A percentile compares a stretch with the other conserved stretches of the same genome.
Conservation (phyloP, 2,888 invertebrate genomes). For the Machimus atricapillus region DNA sequence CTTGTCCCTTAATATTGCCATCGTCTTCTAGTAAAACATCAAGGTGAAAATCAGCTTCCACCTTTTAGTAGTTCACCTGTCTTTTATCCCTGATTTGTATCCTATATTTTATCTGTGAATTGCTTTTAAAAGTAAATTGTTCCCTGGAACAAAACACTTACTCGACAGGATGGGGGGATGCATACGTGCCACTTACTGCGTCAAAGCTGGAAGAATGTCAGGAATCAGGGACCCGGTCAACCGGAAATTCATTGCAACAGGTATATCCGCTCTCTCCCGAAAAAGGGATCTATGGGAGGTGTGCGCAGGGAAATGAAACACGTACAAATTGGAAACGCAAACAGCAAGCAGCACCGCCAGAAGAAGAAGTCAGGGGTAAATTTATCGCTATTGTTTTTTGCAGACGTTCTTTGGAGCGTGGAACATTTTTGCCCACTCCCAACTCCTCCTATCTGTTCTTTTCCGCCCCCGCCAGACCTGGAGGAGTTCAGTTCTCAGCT, state of each 20-base stretch:
- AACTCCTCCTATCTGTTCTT: not conserved
- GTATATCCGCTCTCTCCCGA: not conserved
- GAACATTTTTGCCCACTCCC: not conserved
- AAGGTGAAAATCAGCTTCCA: no score
- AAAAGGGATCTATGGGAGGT: not conserved
- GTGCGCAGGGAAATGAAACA: conserved; percentile 1
- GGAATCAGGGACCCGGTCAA: not conserved
- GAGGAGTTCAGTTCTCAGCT: not conserved
- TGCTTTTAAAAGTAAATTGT: not conserved
- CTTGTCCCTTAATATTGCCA: no score
- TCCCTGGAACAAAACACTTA: not conserved
- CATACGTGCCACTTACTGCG: not conserved
- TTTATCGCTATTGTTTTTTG: conserved; percentile 22
- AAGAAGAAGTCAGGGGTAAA: not conserved
- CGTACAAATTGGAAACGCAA: conserved; percentile 5
- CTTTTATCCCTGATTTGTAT: no score
- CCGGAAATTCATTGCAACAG: not conserved
- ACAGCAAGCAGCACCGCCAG: not conserved
- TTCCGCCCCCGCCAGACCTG: not conserved
- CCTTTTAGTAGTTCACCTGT: no score
- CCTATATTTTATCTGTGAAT: not conserved
- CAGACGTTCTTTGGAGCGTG: not conserved
- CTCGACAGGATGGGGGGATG: not conserved
- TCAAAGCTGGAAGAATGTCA: not conserved
- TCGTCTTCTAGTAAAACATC: no score